Conservation (phyloP, 2,113 vertebrate species). For the Sturnus vulgaris region DNA sequence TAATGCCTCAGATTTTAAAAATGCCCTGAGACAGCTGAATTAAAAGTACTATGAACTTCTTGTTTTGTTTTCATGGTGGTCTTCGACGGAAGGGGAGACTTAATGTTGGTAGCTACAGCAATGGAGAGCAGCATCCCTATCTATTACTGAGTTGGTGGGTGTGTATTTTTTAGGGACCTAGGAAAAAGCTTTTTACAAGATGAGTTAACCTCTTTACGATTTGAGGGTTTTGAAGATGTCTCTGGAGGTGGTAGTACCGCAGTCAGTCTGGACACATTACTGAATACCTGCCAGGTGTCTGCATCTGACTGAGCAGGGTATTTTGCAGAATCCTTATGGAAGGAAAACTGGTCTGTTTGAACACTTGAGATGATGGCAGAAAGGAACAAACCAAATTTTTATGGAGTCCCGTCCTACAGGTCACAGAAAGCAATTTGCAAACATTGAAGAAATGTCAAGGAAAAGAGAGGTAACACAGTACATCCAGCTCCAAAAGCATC, state of each 20-base stretch:
- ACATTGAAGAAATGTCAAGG: not conserved
- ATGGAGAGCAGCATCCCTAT: not conserved
- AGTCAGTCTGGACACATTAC: not conserved
- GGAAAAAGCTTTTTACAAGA: not conserved
- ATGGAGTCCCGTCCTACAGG: not conserved
- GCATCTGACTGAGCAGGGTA: fast-evolving
- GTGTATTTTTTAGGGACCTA: not conserved
- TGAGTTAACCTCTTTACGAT: not conserved
- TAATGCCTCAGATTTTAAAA: not conserved
- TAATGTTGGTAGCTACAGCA: not conserved
- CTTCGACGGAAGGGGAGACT: fast-evolving
- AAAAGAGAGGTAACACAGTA: not conserved
- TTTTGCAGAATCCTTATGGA: not conserved
- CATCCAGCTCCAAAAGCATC: not conserved
- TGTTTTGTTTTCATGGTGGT: not conserved
- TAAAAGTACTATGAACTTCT: not conserved
- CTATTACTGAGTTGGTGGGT: fast-evolving
- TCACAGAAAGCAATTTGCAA: conserved; percentile 2
- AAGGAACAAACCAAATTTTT: not conserved
- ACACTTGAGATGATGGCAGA: not conserved
- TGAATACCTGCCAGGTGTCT: not conserved
- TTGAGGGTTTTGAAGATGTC: not conserved
- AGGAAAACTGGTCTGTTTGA: not conserved
- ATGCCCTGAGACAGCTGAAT: not conserved
- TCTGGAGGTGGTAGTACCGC: not conserved